phyloP scores from a whole-genome alignment of 2,113 vertebrate genomes.

The Nycticorax nycticorax region DNA sequence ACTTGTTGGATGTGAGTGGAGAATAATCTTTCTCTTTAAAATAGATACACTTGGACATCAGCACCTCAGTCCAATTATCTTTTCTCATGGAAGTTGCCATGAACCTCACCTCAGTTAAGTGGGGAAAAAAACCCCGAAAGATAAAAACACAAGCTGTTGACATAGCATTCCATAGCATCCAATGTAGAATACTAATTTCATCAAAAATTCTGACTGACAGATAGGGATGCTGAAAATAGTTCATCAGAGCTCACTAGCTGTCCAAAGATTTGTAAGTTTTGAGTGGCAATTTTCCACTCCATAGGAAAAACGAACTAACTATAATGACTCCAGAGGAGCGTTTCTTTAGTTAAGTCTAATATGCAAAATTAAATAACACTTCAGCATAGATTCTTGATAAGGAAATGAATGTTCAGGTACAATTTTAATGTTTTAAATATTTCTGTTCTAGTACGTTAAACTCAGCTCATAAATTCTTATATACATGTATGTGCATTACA shows the following conservation, averaged over 20 bases:
- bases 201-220: neutral
- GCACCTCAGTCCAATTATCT: neutral
- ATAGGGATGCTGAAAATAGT: neutral
- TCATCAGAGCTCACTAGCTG: neutral
- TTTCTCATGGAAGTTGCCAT: neutral
- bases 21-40: neutral
- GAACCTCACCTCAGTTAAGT: neutral
- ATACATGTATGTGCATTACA: neutral
- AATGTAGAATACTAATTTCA: neutral
- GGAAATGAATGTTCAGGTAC: neutral
- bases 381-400: neutral
- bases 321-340: neutral
- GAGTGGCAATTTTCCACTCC: neutral
- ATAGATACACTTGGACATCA: neutral
- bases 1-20: neutral
- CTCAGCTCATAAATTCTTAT: neutral
- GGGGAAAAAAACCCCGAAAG: neutral
- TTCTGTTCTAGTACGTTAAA: neutral
- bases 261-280: neutral
- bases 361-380: neutral
- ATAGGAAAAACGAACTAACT: neutral
- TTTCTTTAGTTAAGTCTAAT: neutral
- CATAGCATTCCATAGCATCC: neutral
- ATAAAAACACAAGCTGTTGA: neutral
- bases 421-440: neutral